Percentiles rank a stretch among this genome's conserved stretches.
These are phyloP conservation scores for Cuculus canorus DNA, from an alignment of 2,797 vertebrate genomes.

Conservation along the genomic window DNA sequence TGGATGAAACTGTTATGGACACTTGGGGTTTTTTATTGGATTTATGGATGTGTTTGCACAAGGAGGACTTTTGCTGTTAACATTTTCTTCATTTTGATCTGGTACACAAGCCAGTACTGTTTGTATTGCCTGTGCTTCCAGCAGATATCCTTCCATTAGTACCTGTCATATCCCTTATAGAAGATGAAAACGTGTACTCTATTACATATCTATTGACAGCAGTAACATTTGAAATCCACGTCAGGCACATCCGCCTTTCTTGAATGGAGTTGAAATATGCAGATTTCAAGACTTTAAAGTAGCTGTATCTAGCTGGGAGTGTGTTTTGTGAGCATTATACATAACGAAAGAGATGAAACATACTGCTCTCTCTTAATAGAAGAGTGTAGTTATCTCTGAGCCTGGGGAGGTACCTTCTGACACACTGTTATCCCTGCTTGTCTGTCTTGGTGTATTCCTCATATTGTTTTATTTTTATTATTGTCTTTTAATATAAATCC, in stretches of 20 bases:
- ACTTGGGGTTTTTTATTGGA: neutral
- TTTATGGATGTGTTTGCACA: conserved; percentile 1
- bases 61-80: neutral
- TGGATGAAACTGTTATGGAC: neutral
- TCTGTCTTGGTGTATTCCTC: conserved; percentile 28
- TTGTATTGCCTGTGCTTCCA: neutral
- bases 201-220: neutral
- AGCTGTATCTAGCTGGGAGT: neutral
- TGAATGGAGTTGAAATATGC: neutral
- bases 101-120: neutral
- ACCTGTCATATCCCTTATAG: neutral
- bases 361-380: neutral
- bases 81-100: conserved; percentile 14
- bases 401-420: neutral
- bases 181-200: neutral
- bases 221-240: neutral
- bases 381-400: neutral
- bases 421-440: neutral
- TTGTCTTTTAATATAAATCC: neutral
- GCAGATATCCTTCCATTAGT: neutral
- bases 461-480: neutral
- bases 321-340: neutral
- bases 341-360: neutral
- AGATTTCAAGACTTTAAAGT: neutral
- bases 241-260: neutral